phyloP scores from a whole-genome alignment of 2,888 invertebrate species.

The Drosophila cognata region DNA sequence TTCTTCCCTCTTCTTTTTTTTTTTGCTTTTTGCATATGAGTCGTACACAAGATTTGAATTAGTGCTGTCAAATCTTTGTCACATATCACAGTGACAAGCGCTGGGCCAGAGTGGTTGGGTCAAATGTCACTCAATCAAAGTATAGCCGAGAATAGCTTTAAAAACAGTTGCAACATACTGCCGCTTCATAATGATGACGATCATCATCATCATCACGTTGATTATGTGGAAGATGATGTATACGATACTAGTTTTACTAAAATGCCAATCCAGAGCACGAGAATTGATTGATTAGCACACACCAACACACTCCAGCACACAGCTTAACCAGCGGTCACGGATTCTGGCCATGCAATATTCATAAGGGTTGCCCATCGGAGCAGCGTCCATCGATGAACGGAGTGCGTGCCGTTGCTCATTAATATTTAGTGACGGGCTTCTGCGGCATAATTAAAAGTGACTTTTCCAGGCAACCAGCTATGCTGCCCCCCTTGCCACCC shows the following conservation, averaged over 20 bases:
- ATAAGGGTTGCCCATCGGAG: slow-evolving; percentile 62
- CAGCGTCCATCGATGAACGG: slow-evolving; percentile 3
- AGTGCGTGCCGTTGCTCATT: slow-evolving; percentile 67
- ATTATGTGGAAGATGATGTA: slow-evolving; percentile 34
- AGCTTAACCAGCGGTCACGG: slow-evolving; percentile 10
- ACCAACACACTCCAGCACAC: slow-evolving; percentile 7
- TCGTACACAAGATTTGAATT: slow-evolving; percentile 78
- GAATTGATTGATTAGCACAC: slow-evolving; percentile 73
- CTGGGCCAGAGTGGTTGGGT: slow-evolving; percentile 11
- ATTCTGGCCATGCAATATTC: slow-evolving; percentile 69
- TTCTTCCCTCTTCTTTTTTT: not conserved
- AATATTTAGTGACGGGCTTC: slow-evolving; percentile 63
- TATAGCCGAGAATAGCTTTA: slow-evolving; percentile 55
- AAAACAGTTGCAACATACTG: slow-evolving; percentile 59
- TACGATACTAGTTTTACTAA: slow-evolving; percentile 47
- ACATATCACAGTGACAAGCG: slow-evolving; percentile 51
- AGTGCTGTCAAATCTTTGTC: slow-evolving; percentile 79
- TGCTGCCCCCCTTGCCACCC: not conserved
- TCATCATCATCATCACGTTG: slow-evolving; percentile 6
- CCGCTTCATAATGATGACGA: not conserved
- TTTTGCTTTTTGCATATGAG: slow-evolving; percentile 54
- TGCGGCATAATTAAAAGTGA: slow-evolving; percentile 76
- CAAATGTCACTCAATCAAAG: slow-evolving; percentile 71
- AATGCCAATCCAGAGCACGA: slow-evolving; percentile 40
- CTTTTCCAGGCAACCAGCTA: slow-evolving; percentile 63